Evolutionary conservation across 2,797 vertebrate species (phyloP).

Genomic region (Adrianichthys oophorus): DNA sequence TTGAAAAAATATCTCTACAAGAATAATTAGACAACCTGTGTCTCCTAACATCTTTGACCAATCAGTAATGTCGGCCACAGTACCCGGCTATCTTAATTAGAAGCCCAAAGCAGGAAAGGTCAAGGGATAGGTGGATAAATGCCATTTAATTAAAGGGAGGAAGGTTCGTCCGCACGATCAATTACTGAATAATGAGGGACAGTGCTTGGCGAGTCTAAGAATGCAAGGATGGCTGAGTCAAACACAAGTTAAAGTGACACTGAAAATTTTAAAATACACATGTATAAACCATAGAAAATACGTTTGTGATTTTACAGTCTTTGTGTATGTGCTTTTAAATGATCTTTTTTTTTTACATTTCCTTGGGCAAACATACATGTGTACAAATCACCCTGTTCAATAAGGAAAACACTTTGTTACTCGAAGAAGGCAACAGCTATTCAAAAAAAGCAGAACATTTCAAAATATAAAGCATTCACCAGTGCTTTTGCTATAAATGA

Average conservation of each 20-base stretch:
- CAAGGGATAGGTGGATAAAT: conserved; percentile 72
- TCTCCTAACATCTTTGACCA: conserved; percentile 40
- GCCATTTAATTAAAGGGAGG: conserved; percentile 77
- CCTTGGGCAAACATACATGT: no score
- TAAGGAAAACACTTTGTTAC: no score
- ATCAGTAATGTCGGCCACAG: conserved; percentile 66
- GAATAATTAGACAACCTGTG: conserved; percentile 48
- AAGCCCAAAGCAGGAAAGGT: conserved; percentile 72
- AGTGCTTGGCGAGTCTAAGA: conserved; percentile 13
- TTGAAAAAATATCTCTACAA: conserved; percentile 21
- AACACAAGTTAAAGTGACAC: not conserved
- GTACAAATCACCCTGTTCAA: no score
- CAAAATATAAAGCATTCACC: no score
- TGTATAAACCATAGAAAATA: no score
- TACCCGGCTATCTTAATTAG: conserved; percentile 66
- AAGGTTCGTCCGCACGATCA: conserved; percentile 42
- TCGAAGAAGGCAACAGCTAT: no score
- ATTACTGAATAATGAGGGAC: conserved; percentile 64
- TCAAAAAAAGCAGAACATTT: no score
- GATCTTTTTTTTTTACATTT: no score
- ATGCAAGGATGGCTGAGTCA: conserved; percentile 3
- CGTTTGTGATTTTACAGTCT: no score
- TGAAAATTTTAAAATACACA: not conserved
- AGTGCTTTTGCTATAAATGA: no score
- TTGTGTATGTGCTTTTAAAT: no score